Base-by-base conservation (phyloP, 2,113 vertebrate genomes). In the Poeciliopsis occidentalis region DNA sequence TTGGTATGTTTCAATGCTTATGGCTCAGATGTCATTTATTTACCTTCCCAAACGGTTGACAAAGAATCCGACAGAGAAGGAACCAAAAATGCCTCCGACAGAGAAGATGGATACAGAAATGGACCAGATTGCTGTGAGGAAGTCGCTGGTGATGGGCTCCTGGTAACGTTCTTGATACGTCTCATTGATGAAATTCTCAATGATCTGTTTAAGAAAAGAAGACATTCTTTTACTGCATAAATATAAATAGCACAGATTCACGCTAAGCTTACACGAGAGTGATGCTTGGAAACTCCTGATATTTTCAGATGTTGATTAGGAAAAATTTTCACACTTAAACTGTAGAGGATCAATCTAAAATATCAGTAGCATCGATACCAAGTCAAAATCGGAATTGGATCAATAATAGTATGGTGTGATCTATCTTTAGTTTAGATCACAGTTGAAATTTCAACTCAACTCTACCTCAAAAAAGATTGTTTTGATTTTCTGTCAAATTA, bases 21-120 rank as follows among this genome's bases (percentile, higher is more conserved):
- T 22, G 2, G 8, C 19, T n/a, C 7, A n/a, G 51, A n/a, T 57
- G 13, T 15, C 22, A 47, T 15, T 24, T 26, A 4, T 44, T 75
- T 82, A 95, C 98, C 98, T 95, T 91, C 98, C 98, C 11, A 98
- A 96, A 64, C 97, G 96, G 74, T 99, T 98, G 65, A 99, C 97
- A 1, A 99, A 99, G 6, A 99, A 95, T 60, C 98, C 98, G 0
- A 99, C 97, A 0, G 98, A 99, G 76, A 99, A 99, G 24, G 98
- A 97, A 10, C 98, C 97, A 0, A 98, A 79, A 92, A 99, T 99
- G 63, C 98, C 98, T 0, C 98, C 98, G 0, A 99, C 94, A 0
- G 98, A 97, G 93, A 99, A 99, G 86, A 99, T 97, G 87, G 98
- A 88, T 0, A 99, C 96, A 0, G 97, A 93, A 64, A 97, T 64